Evolutionary conservation across 2,888 invertebrate species (phyloP).

Genomic region (Leptopilina myrica): DNA sequence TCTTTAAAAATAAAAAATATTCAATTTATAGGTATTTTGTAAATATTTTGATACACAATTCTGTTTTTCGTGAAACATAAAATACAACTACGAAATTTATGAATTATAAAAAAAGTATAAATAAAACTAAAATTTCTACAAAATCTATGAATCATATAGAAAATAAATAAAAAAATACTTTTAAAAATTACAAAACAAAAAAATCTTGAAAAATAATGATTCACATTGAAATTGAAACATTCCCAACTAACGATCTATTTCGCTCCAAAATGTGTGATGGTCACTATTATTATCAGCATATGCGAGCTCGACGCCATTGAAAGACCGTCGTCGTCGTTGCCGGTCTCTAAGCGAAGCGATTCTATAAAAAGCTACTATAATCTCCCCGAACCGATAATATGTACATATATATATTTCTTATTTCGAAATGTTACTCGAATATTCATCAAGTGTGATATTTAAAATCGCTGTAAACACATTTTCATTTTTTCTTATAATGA

Average conservation of each 20-base stretch:
- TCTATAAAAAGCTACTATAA: slow-evolving; percentile 50
- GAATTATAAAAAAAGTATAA: no score
- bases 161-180: no score
- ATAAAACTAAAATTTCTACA: no score
- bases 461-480: neutral
- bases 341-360: slow-evolving; percentile 43
- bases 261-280: slow-evolving; percentile 14
- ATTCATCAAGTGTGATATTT: slow-evolving; percentile 10
- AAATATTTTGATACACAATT: no score
- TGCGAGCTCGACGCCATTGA: slow-evolving; percentile 26
- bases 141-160: no score
- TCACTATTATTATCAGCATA: slow-evolving; percentile 35
- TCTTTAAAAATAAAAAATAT: no score
- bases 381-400: slow-evolving; percentile 45
- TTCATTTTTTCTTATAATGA: neutral
- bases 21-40: no score
- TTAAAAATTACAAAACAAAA: no score
- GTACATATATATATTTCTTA: slow-evolving; percentile 3
- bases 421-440: slow-evolving; percentile 10
- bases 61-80: no score
- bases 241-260: slow-evolving; percentile 12
- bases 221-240: neutral
- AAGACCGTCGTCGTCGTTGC: slow-evolving; percentile 44
- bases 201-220: neutral
- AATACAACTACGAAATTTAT: no score